Evolutionary conservation across 2,888 invertebrate genomes (phyloP).

Genomic region (Agrochola lychnidis): DNA sequence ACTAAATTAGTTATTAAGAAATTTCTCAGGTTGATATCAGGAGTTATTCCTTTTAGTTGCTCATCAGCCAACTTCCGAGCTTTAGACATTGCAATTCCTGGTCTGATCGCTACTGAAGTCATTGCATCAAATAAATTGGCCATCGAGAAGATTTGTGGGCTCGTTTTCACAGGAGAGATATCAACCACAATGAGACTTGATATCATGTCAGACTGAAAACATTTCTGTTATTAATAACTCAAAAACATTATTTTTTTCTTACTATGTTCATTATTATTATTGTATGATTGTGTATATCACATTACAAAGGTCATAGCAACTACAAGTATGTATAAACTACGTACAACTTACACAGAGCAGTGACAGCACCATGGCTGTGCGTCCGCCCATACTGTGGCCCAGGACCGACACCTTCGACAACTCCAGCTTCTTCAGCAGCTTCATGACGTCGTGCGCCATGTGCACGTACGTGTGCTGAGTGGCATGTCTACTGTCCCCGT

Average conservation of each 20-base stretch:
- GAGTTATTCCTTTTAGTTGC: slow-evolving; percentile 91
- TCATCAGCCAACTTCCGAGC: slow-evolving; percentile 92
- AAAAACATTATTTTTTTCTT: background rate
- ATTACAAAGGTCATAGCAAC: slow-evolving; percentile 5
- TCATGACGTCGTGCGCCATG: slow-evolving; percentile 92
- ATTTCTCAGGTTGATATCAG: slow-evolving; percentile 91
- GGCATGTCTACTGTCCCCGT: slow-evolving; percentile 97
- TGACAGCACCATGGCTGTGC: slow-evolving; percentile 96
- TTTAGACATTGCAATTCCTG: slow-evolving; percentile 92
- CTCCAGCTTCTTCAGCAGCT: slow-evolving; percentile 91
- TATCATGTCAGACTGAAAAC: slow-evolving; percentile 91
- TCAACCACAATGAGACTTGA: slow-evolving; percentile 93
- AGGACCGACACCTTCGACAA: slow-evolving; percentile 93
- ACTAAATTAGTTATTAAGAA: slow-evolving; percentile 97
- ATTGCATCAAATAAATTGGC: slow-evolving; percentile 92
- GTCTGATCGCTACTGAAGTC: slow-evolving; percentile 90
- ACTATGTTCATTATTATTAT: background rate
- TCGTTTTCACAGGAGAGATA: slow-evolving; percentile 92
- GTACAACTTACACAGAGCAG: slow-evolving; percentile 91
- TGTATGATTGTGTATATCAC: background rate
- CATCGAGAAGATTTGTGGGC: slow-evolving; percentile 92
- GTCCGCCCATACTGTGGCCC: slow-evolving; percentile 99
- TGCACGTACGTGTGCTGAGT: slow-evolving; percentile 93
- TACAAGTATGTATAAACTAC: slow-evolving; percentile 68
- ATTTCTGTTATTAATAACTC: background rate